phyloP scores from a whole-genome alignment of 2,888 invertebrate species.

The Acanthacorydalis orientalis region DNA sequence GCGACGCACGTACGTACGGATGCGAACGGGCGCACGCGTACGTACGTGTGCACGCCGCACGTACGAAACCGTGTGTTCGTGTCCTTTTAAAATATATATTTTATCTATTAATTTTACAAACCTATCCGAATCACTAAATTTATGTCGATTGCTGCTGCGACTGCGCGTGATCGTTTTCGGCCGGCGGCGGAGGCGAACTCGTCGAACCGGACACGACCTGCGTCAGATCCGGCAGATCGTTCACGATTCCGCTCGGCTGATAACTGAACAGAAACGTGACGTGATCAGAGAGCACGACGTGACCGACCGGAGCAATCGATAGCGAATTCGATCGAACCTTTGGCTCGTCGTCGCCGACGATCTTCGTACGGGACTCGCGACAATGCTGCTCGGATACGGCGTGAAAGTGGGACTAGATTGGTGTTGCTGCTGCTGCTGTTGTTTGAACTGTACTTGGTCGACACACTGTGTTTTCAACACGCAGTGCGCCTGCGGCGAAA shows the following conservation, averaged over 20 bases:
- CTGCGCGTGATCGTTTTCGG: too few species aligned
- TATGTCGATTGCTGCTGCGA: too few species aligned
- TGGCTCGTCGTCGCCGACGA: neutral
- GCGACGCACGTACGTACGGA: too few species aligned
- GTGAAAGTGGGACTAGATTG: conserved; percentile 8
- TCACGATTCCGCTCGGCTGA: neutral
- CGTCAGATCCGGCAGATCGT: conserved; percentile 4
- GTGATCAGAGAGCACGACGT: neutral
- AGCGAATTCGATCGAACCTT: too few species aligned
- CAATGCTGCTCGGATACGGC: conserved; percentile 4
- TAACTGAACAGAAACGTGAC: neutral
- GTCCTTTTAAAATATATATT: too few species aligned
- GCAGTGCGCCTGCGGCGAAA: neutral
- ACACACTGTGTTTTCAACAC: neutral
- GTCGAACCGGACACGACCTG: neutral
- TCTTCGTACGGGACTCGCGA: conserved; percentile 9
- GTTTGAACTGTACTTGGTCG: conserved; percentile 3
- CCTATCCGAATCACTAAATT: too few species aligned
- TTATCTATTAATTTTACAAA: too few species aligned
- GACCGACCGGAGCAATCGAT: neutral
- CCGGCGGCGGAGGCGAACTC: too few species aligned
- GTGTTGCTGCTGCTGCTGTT: conserved; percentile 7
- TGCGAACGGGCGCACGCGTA: too few species aligned
- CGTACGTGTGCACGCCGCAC: too few species aligned
- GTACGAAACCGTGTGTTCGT: too few species aligned